phyloP scores from a whole-genome alignment of 2,888 invertebrate genomes.

The Gastrophysa polygoni region DNA sequence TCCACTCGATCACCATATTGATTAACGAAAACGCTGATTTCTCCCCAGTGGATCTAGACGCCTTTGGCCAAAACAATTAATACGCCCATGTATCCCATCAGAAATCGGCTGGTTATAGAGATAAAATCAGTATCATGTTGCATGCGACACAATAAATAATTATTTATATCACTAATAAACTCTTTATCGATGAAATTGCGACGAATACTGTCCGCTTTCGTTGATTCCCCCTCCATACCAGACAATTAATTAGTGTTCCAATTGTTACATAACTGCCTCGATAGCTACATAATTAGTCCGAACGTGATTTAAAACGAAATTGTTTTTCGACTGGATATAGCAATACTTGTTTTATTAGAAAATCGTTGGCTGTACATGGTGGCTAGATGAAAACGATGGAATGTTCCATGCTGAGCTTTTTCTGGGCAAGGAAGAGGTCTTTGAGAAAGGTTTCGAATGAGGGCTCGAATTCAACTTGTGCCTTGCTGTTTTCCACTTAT shows the following conservation, averaged over 20 bases:
- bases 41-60: background rate
- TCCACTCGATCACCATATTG: background rate
- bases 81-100: background rate
- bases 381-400: too few species aligned
- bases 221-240: slow-evolving; percentile 29
- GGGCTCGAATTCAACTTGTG: too few species aligned
- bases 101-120: background rate
- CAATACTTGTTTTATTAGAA: slow-evolving; percentile 40
- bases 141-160: background rate
- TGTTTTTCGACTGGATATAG: slow-evolving; percentile 45
- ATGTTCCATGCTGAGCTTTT: too few species aligned
- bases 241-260: slow-evolving; percentile 43
- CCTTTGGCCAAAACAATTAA: background rate
- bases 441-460: too few species aligned
- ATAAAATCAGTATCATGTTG: background rate
- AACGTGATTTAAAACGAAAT: slow-evolving; percentile 47
- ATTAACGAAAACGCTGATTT: background rate
- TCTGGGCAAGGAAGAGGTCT: too few species aligned
- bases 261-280: slow-evolving; percentile 43
- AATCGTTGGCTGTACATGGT: slow-evolving; percentile 40
- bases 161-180: background rate
- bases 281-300: slow-evolving; percentile 44
- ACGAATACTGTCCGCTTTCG: slow-evolving; percentile 15
- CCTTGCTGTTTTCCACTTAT: too few species aligned
- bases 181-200: background rate